Base-by-base conservation (phyloP, 2,797 vertebrate genomes). In the Phoebastria nigripes region DNA sequence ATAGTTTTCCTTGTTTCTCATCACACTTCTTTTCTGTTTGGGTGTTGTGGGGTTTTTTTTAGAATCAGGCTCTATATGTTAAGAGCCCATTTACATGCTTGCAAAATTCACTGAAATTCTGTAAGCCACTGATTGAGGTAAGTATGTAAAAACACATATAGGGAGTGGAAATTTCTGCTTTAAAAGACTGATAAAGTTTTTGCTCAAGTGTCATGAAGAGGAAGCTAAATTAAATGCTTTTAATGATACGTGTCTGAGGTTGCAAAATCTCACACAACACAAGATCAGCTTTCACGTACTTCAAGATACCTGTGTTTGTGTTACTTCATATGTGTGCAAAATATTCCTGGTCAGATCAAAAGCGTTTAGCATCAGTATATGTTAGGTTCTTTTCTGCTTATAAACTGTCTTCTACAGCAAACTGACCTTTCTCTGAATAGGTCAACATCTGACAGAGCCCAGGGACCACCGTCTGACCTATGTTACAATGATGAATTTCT, bases 391-490 rank as follows among this genome's bases (percentile, higher is more conserved):
- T 94, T 94, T 67, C 83, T 7, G 10, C 65, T 96, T 76, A 77
- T 37, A 84, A 94, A 78, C 82, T 91, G 74, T 69, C 76, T 96
- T 91, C 82, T 95, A 15, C 90, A 91, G 70, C 61, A 91, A 39
- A 35, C 44, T 95, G 94, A 96, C 97, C 95, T 96, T 96, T 95
- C 69, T 89, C 77, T 95, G 96, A 96, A 84, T 90, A 96, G 93
- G 87, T 96, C 95, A 96, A 11, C 58, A 55, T 66, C 84, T 93
- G 29, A 11, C 49, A 87, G 93, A 94, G 81, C 93, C 72, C 83
- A 78, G 91, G 89, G 94, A 94, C 55, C 91, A 54, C 28, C 20
- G 12, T 78, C 96, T 94, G 94, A 82, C 72, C 94, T 96, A 19
- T 54, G 83, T 25, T 93, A n/a, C 67, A 77, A 2, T 15, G 76